Percentiles rank a stretch among this genome's conserved stretches.
phyloP scores from a whole-genome alignment of 1,140 invertebrate genomes.

The Xylocopa sonorina region DNA sequence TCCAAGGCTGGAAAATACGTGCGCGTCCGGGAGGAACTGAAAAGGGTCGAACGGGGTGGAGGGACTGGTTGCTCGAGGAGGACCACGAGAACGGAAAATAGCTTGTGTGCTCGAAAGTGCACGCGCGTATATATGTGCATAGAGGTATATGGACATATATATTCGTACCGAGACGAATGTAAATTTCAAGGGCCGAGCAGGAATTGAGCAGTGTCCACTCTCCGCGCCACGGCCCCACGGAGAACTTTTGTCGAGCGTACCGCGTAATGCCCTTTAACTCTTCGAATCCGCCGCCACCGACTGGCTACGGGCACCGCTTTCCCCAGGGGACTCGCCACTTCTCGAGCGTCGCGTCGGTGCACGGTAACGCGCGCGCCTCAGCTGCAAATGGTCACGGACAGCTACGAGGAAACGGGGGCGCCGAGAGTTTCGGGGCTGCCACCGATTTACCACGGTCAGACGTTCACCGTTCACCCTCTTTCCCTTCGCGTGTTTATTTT shows the following conservation, averaged over 20 bases:
- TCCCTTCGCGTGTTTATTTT: constrained; percentile 41
- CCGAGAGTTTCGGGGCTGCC: constrained; percentile 33
- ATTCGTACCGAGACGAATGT: constrained; percentile 8
- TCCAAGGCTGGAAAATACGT: constrained; percentile 46
- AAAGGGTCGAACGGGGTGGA: background rate
- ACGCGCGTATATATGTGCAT: background rate
- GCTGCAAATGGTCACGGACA: constrained; percentile 35
- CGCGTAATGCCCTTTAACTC: constrained; percentile 44
- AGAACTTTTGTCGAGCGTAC: constrained; percentile 49
- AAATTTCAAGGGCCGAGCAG: constrained; percentile 48
- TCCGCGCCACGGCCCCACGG: constrained; percentile 26
- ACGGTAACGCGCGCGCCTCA: constrained; percentile 1
- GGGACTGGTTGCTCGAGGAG: background rate
- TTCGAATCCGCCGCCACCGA: background rate
- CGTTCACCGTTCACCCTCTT: background rate
- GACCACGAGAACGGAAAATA: constrained; percentile 36
- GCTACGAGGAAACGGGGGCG: constrained; percentile 48
- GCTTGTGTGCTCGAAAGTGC: background rate
- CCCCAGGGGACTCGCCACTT: background rate
- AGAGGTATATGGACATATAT: background rate
- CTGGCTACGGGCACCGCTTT: background rate
- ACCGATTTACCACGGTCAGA: constrained; percentile 31
- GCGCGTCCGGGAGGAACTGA: background rate
- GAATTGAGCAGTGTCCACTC: constrained; percentile 51
- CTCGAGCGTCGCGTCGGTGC: constrained; percentile 7